Evolutionary conservation across 2,113 vertebrate species (phyloP).

Genomic region (Gasterosteus aculeatus): DNA sequence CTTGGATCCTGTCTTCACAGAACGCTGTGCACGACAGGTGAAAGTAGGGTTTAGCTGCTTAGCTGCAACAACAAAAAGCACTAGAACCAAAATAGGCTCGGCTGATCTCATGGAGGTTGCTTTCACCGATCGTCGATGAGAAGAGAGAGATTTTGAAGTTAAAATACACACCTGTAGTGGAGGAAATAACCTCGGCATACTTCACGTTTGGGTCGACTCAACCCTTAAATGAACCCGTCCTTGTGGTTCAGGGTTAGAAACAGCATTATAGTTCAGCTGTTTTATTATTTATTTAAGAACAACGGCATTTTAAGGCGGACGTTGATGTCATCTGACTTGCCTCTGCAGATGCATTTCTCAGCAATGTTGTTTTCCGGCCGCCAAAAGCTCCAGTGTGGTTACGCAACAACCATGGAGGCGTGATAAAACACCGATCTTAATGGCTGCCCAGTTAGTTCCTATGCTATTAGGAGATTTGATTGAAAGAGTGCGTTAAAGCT

Average conservation of each 20-base stretch:
- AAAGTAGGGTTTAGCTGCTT: background rate
- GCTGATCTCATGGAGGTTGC: background rate
- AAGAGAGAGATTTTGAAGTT: background rate
- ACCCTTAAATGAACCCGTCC: constrained; percentile 23
- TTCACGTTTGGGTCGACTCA: background rate
- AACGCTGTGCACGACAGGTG: background rate
- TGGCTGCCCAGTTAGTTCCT: constrained; percentile 14
- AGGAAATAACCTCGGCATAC: background rate
- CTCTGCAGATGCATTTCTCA: background rate
- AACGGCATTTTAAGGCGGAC: background rate
- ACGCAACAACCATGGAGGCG: constrained; percentile 17
- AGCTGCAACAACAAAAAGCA: background rate
- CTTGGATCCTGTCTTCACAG: background rate
- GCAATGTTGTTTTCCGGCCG: background rate
- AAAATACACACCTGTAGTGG: background rate
- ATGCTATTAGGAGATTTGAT: constrained; percentile 40
- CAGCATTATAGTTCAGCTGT: background rate
- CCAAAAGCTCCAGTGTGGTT: constrained; percentile 1
- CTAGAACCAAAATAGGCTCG: background rate
- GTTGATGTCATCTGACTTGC: background rate
- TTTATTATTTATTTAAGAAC: background rate
- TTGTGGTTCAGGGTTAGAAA: constrained; percentile 22
- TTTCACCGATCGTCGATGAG: background rate
- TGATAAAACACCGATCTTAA: constrained; percentile 16
- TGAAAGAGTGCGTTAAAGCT: constrained; percentile 14